phyloP scores from a whole-genome alignment of 2,113 vertebrate genomes.

The Coptodon rendalli region DNA sequence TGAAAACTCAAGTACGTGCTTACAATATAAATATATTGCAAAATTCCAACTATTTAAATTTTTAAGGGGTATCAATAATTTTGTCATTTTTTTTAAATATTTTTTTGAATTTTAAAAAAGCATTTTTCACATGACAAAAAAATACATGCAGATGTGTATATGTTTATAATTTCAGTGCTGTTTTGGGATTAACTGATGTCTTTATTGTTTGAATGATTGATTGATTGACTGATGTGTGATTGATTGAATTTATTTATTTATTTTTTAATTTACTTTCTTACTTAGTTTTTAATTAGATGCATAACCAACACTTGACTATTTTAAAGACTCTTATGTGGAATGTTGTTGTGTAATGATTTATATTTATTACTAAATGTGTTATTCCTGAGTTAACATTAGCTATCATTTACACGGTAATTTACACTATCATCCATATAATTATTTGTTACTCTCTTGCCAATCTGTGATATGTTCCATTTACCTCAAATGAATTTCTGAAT shows the following conservation, averaged over 20 bases:
- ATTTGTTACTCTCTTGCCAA: constrained; percentile 33
- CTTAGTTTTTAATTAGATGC: neutral
- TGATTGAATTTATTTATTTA: neutral
- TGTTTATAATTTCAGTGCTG: neutral
- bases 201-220: neutral
- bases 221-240: neutral
- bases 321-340: neutral
- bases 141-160: neutral
- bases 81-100: neutral
- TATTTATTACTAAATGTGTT: neutral
- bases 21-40: neutral
- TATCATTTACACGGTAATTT: neutral
- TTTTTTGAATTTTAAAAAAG: neutral
- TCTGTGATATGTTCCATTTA: constrained; percentile 41
- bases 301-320: neutral
- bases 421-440: constrained; percentile 2
- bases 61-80: neutral
- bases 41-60: neutral
- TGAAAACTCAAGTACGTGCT: neutral
- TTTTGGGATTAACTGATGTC: neutral
- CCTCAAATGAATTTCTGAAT: constrained; percentile 73
- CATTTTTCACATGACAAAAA: neutral
- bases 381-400: neutral
- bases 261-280: neutral
- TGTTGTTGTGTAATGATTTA: neutral